Evolutionary conservation across 2,113 vertebrate genomes (phyloP).

Genomic region (Struthio camelus): DNA sequence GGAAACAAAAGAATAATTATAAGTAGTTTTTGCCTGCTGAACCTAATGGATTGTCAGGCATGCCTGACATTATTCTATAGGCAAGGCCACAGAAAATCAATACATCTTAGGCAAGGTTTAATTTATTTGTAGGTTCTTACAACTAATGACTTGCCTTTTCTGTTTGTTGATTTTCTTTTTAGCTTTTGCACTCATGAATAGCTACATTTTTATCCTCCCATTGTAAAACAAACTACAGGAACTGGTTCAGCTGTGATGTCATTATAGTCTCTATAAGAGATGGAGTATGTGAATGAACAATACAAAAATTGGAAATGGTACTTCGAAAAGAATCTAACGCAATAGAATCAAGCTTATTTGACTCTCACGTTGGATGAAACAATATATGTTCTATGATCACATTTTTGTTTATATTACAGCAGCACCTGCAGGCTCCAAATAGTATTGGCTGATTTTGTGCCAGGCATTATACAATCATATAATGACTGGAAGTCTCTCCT

Average conservation of each 20-base stretch:
- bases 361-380: background rate
- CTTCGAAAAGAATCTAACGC: background rate
- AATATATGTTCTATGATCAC: background rate
- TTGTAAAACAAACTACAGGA: constrained; percentile 46
- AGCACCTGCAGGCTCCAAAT: background rate
- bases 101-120: constrained; percentile 82
- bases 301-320: background rate
- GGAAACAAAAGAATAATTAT: constrained; percentile 67
- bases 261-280: constrained; percentile 24
- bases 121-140: constrained; percentile 82
- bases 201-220: constrained; percentile 54
- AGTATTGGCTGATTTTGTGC: background rate
- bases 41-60: constrained; percentile 77
- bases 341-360: background rate
- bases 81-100: constrained; percentile 79
- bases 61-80: constrained; percentile 80
- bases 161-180: constrained; percentile 73
- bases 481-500: background rate
- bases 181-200: constrained; percentile 67
- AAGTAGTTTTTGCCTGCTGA: constrained; percentile 76
- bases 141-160: constrained; percentile 79
- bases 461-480: fast-evolving
- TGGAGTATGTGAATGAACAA: background rate
- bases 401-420: background rate
- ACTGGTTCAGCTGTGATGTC: constrained; percentile 27